These are phyloP conservation scores for Macroramphosus scolopax DNA, from an alignment of 2,797 vertebrate species.

Conservation along the genomic window DNA sequence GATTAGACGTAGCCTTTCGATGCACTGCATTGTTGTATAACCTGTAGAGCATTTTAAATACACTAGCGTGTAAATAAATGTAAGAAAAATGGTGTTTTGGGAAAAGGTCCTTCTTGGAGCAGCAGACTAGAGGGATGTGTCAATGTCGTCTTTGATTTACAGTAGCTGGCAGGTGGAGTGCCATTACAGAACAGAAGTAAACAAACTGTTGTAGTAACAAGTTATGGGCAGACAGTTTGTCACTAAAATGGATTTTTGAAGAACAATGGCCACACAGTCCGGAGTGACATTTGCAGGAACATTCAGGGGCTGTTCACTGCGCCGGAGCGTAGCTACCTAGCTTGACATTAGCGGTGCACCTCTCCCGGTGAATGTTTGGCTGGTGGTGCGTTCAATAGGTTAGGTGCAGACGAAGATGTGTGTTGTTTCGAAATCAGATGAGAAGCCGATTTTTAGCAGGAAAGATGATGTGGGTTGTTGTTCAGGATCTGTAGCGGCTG, in stretches of 20 bases:
- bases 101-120: too few relatives aligned
- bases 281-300: neutral
- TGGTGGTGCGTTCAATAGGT: neutral
- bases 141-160: neutral
- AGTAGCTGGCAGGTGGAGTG: neutral
- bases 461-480: neutral
- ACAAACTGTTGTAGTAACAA: neutral
- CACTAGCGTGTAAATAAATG: too few relatives aligned
- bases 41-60: too few relatives aligned
- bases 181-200: conserved; percentile 1
- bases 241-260: neutral
- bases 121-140: neutral
- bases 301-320: neutral
- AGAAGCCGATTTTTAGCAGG: neutral
- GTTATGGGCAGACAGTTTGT: neutral
- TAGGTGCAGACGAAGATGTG: neutral
- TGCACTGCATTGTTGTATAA: too few relatives aligned
- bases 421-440: neutral
- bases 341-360: neutral
- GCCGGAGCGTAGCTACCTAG: neutral
- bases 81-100: too few relatives aligned
- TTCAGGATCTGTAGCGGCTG: neutral
- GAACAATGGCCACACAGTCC: neutral
- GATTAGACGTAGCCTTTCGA: too few relatives aligned
- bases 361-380: neutral